Conservation (phyloP, 2,113 vertebrate genomes). For the Actenoides hombroni region DNA sequence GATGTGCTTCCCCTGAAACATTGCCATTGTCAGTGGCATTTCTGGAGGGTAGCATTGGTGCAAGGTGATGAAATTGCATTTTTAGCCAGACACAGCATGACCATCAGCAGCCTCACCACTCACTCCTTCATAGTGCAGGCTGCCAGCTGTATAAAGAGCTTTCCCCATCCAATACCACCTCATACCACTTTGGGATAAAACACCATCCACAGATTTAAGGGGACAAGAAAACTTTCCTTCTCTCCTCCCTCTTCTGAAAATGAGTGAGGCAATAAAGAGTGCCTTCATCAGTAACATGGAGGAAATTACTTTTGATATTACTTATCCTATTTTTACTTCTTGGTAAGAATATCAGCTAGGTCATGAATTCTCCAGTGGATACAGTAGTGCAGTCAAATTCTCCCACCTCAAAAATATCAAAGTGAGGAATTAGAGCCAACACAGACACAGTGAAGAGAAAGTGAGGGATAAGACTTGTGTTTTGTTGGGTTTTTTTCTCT, state of each 20-base stretch:
- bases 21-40: not conserved
- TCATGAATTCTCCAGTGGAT: not conserved
- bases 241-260: not conserved
- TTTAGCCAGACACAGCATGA: not conserved
- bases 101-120: not conserved
- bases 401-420: not conserved
- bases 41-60: not conserved
- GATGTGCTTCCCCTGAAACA: not conserved
- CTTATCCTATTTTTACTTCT: not conserved
- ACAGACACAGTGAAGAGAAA: not conserved
- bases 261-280: not conserved
- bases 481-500: not conserved
- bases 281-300: not conserved
- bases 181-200: not conserved
- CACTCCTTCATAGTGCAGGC: fast-evolving
- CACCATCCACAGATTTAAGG: not conserved
- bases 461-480: not conserved
- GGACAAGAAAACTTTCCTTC: not conserved
- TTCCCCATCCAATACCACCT: not conserved
- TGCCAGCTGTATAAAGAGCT: not conserved
- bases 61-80: not conserved
- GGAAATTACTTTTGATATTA: not conserved
- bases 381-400: not conserved
- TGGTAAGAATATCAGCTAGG: not conserved
- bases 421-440: not conserved